Base-by-base conservation (phyloP, 2,888 invertebrate genomes). In the Drosophila macrothrix region DNA sequence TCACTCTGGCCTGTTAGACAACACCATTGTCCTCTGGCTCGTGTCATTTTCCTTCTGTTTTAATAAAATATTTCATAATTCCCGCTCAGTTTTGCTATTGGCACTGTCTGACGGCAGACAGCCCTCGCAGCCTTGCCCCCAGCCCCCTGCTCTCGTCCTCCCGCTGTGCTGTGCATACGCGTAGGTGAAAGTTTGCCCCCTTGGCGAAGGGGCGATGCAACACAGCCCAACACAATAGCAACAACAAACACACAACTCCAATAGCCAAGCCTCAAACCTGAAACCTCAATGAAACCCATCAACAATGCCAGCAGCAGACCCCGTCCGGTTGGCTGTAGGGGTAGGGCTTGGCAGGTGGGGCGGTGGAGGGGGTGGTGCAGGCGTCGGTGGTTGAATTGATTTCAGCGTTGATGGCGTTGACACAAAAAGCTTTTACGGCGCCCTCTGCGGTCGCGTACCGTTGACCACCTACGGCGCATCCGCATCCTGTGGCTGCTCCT, bases 341-440 rank as follows among this genome's bases (percentile, higher is more conserved):
- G 66, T 19, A 41, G n/a, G 6, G n/a, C 10, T 19, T n/a, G 4
- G 25, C 25, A 55, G 41, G 10, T 5, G 5, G 31, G 19, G 46
- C 52, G n/a, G 41, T 4, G 54, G n/a, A 37, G 64, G 29, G 60
- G 63, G 69, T 63, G 72, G 61, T 54, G 76, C 69, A 76, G 50
- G 71, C 71, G 66, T 64, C 73, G 82, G 78, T 78, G 80, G 80
- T 88, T 87, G 89, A 87, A 87, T 88, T 87, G 88, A 87, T 87
- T 87, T 88, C 88, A 84, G 70, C 83, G 82, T 88, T 87, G 90
- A 88, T 89, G 89, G 88, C 88, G 91, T 91, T 92, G 92, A 92
- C 91, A 92, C 90, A 91, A 91, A 89, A 92, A 92, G 92, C 90
- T 88, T 88, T 88, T 88, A 89, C 82, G 76, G 85, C 82, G 88